phyloP scores from a whole-genome alignment of 2,888 invertebrate species.

The Amorpha juglandis region DNA sequence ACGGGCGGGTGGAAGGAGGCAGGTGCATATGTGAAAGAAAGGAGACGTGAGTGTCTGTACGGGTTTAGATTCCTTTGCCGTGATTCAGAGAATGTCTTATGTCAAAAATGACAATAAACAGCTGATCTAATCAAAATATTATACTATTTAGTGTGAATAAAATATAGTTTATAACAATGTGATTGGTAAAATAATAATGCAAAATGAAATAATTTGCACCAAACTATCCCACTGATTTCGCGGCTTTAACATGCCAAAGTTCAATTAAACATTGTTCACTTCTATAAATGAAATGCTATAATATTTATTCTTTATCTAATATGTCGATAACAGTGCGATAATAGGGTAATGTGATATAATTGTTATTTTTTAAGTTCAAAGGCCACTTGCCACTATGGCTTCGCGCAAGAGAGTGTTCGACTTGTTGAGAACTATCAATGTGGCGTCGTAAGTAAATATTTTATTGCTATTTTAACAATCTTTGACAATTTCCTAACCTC shows the following conservation, averaged over 20 bases:
- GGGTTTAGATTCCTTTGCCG: no score
- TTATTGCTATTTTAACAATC: slow-evolving; percentile 17
- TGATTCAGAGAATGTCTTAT: no score
- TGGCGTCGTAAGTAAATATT: slow-evolving; percentile 86
- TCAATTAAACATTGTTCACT: background rate
- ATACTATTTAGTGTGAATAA: no score
- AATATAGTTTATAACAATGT: no score
- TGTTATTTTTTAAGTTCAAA: slow-evolving; percentile 30
- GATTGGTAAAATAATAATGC: no score
- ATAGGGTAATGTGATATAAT: slow-evolving; percentile 8
- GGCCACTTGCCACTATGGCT: slow-evolving; percentile 33
- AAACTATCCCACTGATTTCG: background rate
- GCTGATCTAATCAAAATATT: no score
- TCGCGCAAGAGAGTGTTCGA: slow-evolving; percentile 85
- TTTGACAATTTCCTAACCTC: background rate
- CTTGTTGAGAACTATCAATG: slow-evolving; percentile 86
- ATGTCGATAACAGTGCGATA: slow-evolving; percentile 31
- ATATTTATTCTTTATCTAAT: slow-evolving; percentile 16
- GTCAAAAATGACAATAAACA: no score
- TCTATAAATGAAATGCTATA: background rate
- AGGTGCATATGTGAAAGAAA: no score
- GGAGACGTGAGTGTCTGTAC: no score
- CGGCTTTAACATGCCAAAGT: background rate
- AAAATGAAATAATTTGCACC: no score
- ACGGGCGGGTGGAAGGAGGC: no score